These are phyloP conservation scores for Hoplostethus atlanticus DNA, from an alignment of 2,797 vertebrate genomes.

Conservation along the genomic window DNA sequence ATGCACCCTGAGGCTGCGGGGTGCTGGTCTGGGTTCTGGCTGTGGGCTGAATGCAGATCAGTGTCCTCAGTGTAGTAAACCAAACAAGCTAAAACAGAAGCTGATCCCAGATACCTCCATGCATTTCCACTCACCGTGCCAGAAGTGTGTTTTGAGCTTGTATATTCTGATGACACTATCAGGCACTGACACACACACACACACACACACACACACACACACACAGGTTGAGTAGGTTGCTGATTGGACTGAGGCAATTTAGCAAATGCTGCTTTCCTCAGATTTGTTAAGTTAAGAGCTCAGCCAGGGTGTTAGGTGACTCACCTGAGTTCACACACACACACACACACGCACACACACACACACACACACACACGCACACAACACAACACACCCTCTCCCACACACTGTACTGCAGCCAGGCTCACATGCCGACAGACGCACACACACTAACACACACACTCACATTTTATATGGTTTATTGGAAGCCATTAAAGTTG, in stretches of 20 bases:
- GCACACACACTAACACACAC: slow-evolving; percentile 19
- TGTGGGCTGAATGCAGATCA: too few species aligned
- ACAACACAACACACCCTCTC: background rate
- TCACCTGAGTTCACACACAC: slow-evolving; percentile 27
- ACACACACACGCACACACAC: background rate
- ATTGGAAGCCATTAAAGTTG: slow-evolving; percentile 62
- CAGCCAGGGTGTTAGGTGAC: background rate
- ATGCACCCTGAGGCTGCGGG: too few species aligned
- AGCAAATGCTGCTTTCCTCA: slow-evolving; percentile 13
- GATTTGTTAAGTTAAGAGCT: slow-evolving; percentile 28
- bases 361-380: slow-evolving; percentile 3
- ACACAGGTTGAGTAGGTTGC: background rate
- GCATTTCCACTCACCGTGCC: background rate
- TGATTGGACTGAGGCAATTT: slow-evolving; percentile 21
- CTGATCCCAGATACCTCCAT: too few species aligned
- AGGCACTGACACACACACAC: slow-evolving; percentile 13
- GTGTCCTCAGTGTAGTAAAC: too few species aligned
- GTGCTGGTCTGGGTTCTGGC: too few species aligned
- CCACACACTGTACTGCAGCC: too few species aligned
- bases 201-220: slow-evolving; percentile 12
- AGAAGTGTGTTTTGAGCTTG: background rate
- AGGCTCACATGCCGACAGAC: background rate
- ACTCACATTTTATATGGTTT: slow-evolving; percentile 53
- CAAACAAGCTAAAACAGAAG: too few species aligned
- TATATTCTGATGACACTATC: slow-evolving; percentile 14